These are phyloP conservation scores for Passer domesticus DNA, from an alignment of 2,113 vertebrate genomes.

Conservation along the genomic window DNA sequence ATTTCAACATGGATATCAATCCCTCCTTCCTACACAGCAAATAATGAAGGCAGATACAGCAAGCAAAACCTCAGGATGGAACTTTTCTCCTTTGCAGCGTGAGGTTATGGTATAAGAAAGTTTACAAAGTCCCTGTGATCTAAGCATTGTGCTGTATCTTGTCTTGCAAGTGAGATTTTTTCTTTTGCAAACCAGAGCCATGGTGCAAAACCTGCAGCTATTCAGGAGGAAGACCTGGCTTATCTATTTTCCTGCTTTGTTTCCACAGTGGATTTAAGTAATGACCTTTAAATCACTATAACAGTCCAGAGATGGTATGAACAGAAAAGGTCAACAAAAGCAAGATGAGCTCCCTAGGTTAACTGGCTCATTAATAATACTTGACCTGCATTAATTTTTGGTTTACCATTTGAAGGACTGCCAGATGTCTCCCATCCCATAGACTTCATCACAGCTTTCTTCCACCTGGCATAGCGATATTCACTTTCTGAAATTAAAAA, in stretches of 20 bases:
- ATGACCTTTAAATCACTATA: not conserved
- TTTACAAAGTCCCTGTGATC: not conserved
- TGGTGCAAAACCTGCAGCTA: not conserved
- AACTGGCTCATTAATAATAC: not conserved
- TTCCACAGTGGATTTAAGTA: not conserved
- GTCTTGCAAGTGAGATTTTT: not conserved
- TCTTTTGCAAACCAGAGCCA: not conserved
- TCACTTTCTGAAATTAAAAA: conserved; percentile 85
- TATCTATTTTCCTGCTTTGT: not conserved
- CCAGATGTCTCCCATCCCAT: conserved; percentile 92
- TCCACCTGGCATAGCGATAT: conserved; percentile 92
- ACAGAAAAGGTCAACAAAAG: not conserved
- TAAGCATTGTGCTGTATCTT: not conserved
- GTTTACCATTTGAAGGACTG: conserved; percentile 71
- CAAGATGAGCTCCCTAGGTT: not conserved
- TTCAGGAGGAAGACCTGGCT: not conserved
- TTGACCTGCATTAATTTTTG: not conserved
- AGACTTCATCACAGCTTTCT: conserved; percentile 92
- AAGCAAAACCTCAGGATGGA: not conserved
- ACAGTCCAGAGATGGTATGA: not conserved
- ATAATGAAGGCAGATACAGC: not conserved
- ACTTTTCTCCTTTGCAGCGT: not conserved
- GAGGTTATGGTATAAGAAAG: not conserved
- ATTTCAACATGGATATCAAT: not conserved
- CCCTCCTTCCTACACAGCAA: not conserved